These are phyloP conservation scores for Adelphocoris suturalis DNA, from an alignment of 2,888 invertebrate species.

Conservation along the genomic window DNA sequence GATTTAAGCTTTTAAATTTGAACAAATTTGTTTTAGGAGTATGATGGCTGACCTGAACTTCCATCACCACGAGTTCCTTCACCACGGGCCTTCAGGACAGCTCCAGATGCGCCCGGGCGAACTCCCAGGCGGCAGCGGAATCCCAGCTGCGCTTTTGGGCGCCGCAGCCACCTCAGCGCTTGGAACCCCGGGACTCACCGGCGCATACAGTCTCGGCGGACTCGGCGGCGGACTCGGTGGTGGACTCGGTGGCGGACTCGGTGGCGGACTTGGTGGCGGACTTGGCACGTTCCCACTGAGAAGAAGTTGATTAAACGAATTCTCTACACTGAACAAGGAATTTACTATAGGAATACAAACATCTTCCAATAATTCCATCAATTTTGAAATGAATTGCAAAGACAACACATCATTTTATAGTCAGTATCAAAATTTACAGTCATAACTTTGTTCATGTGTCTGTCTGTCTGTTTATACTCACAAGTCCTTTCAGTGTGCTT, in stretches of 20 bases:
- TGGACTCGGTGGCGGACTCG: slow-evolving; percentile 9
- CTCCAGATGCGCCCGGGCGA: slow-evolving; percentile 48
- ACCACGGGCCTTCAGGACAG: slow-evolving; percentile 18
- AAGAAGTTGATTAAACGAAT: background rate
- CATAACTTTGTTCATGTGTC: too few species aligned
- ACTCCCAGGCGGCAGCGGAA: slow-evolving; percentile 56
- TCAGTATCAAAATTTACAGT: too few species aligned
- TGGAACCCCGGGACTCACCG: background rate
- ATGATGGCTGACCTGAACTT: slow-evolving; percentile 63
- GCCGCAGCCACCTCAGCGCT: background rate
- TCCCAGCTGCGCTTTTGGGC: slow-evolving; percentile 48
- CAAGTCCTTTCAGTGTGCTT: too few species aligned
- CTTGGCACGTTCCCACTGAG: slow-evolving; percentile 22
- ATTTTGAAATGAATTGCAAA: too few species aligned
- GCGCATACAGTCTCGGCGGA: slow-evolving; percentile 1
- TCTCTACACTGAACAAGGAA: too few species aligned
- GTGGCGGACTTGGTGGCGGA: background rate
- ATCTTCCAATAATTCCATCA: too few species aligned
- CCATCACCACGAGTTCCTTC: slow-evolving; percentile 46
- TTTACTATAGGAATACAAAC: too few species aligned
- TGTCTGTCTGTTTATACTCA: too few species aligned
- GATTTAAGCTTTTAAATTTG: too few species aligned
- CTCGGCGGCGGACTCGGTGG: background rate
- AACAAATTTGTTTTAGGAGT: slow-evolving; percentile 24
- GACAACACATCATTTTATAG: too few species aligned